A percentile compares a stretch with the other conserved stretches of the same genome.
These are phyloP conservation scores for Enteromius radiatus DNA, from an alignment of 2,797 vertebrate species.

Conservation along the genomic window DNA sequence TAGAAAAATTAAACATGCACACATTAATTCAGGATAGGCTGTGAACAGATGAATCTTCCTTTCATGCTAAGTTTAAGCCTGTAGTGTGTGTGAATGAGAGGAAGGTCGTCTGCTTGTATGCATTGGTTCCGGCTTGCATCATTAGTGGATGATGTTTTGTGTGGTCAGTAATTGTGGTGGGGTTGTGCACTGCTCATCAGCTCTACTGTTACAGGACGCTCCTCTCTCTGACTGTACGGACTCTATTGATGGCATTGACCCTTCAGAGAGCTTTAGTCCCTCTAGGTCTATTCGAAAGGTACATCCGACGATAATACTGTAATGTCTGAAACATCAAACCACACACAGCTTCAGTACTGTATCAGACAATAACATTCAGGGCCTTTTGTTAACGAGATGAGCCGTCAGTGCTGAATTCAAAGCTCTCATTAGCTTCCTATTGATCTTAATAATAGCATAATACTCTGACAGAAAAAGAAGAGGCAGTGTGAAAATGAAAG, in stretches of 20 bases:
- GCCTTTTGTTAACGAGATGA: background rate
- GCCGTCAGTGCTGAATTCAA: background rate
- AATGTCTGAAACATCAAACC: conserved; percentile 30
- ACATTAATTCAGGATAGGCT: background rate
- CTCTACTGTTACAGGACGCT: conserved; percentile 98
- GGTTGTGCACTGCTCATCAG: conserved; percentile 88
- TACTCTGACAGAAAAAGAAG: background rate
- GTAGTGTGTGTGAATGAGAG: background rate
- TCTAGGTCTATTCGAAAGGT: conserved; percentile 99
- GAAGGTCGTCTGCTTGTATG: conserved; percentile 59
- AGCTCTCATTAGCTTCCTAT: background rate
- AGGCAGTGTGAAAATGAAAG: background rate
- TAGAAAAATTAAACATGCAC: background rate
- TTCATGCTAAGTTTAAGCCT: background rate
- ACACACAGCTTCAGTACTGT: conserved; percentile 36
- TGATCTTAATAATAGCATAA: background rate
- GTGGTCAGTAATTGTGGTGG: conserved; percentile 66
- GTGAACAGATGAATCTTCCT: background rate
- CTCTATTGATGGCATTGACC: conserved; percentile 98
- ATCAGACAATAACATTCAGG: background rate
- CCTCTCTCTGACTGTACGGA: conserved; percentile 99
- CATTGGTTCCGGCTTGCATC: conserved; percentile 44
- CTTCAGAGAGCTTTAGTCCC: conserved; percentile 95
- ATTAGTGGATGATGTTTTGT: conserved; percentile 50
- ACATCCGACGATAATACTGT: conserved; percentile 70